Percentiles rank a stretch among this genome's conserved stretches.
phyloP scores from a whole-genome alignment of 2,888 invertebrate genomes.

The Pseudanteris insignis region DNA sequence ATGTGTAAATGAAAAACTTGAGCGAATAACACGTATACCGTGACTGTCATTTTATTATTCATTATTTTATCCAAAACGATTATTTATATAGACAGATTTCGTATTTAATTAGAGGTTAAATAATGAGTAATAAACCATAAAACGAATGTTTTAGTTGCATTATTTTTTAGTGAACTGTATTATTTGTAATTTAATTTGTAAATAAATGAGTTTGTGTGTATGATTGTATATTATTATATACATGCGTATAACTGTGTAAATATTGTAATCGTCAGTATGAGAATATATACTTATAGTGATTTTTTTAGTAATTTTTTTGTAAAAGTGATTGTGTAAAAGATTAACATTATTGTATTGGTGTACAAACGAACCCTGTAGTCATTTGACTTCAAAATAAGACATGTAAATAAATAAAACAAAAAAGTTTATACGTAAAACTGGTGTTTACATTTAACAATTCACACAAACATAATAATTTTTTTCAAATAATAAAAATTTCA shows the following conservation, averaged over 20 bases:
- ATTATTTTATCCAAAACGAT: conserved; percentile 13
- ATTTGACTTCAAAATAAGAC: conserved; percentile 19
- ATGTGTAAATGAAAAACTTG: conserved; percentile 36
- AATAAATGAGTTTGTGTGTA: too few species aligned
- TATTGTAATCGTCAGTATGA: too few species aligned
- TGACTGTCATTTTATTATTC: conserved; percentile 19
- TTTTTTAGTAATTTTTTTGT: conserved; percentile 29
- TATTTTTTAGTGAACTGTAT: too few species aligned
- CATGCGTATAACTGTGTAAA: too few species aligned
- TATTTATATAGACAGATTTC: neutral
- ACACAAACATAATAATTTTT: too few species aligned
- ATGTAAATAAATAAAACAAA: conserved; percentile 40
- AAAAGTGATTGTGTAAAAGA: conserved; percentile 38
- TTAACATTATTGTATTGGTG: conserved; percentile 35
- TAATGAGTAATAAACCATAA: conserved; percentile 18
- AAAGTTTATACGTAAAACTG: conserved; percentile 35
- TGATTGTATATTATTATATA: too few species aligned
- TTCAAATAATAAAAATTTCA: too few species aligned
- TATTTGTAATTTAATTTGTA: too few species aligned
- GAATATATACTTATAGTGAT: conserved; percentile 19
- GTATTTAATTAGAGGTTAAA: conserved; percentile 9
- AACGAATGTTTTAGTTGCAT: too few species aligned
- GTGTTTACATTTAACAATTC: too few species aligned
- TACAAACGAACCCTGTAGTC: conserved; percentile 37
- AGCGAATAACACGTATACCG: conserved; percentile 3